phyloP scores from a whole-genome alignment of 2,797 vertebrate genomes.

The Rhyacichthys aspro region DNA sequence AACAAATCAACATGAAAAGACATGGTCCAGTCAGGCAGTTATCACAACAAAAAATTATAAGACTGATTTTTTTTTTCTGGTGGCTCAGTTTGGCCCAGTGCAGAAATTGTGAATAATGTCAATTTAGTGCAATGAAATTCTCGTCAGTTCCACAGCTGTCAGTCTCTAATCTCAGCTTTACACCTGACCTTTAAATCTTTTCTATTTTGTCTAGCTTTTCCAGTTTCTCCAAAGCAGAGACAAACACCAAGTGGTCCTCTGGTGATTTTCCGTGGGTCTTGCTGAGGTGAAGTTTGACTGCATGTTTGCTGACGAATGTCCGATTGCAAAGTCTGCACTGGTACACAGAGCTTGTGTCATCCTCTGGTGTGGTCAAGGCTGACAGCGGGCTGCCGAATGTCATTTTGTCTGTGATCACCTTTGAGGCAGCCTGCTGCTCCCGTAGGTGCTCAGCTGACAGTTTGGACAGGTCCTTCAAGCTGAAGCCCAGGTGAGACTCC shows the following conservation, averaged over 20 bases:
- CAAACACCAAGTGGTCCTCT: conserved; percentile 99
- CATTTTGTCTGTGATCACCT: conserved; percentile 93
- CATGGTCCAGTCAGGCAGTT: conserved; percentile 84
- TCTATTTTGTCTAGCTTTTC: conserved; percentile 91
- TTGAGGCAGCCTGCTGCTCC: conserved; percentile 97
- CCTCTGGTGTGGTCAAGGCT: conserved; percentile 83
- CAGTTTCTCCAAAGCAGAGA: conserved; percentile 97
- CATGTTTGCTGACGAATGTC: conserved; percentile 99
- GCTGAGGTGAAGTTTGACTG: conserved; percentile 99
- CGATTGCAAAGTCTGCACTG: conserved; percentile 99
- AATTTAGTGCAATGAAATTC: conserved; percentile 84
- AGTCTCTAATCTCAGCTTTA: conserved; percentile 63
- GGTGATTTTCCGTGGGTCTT: conserved; percentile 99
- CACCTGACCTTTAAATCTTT: conserved; percentile 67
- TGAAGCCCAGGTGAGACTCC: conserved; percentile 99
- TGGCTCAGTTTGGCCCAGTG: conserved; percentile 83
- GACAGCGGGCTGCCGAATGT: conserved; percentile 90
- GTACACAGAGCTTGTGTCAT: conserved; percentile 96
- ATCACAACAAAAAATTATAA: conserved; percentile 80
- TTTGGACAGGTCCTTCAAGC: conserved; percentile 99
- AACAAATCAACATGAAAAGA: conserved; percentile 77
- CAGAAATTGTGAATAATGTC: conserved; percentile 83
- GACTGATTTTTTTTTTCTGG: conserved; percentile 74
- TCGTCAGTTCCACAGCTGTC: conserved; percentile 80
- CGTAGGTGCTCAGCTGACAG: conserved; percentile 96